Base-by-base conservation (phyloP, 2,888 invertebrate genomes). In the Patella pellucida region DNA sequence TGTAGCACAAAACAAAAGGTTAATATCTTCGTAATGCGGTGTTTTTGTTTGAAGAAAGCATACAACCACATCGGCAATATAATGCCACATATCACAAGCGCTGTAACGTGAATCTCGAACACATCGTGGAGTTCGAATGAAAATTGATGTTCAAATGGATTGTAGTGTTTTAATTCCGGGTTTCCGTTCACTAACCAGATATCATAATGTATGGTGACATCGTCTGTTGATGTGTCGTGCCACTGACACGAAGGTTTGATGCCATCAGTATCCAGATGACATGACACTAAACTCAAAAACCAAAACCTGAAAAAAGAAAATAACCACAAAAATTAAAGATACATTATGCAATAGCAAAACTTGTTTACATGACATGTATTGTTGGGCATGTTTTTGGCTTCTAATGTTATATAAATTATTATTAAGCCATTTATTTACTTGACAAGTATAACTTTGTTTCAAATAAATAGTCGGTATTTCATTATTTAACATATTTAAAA, bases 111-210 rank as follows among this genome's bases (percentile, higher is more conserved):
- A 84, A 98, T 93, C 91, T 97, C 97, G 76, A 97, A 93, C 12
- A 97, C 95, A 90, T 97, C 96, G 91, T 97, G 91, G 72, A 90
- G 85, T 76, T 99, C 98, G 92, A 97, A 98, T 0, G 98, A 98
- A 91, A 98, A 98, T 90, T 99, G 97, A 92, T 97, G 97, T 76
- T 96, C 94, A 86, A 98, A 93, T 76, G 96, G 95, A 90, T 96
- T 97, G 27, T 87, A 82, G 52, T 88, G 88, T 77, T 96, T 95
- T 85, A 94, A 93, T 89, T 96, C 96, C 0, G 99, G 99, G 91
- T 96, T 96, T 50, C 98, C 98, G 92, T 99, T 99, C 11, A 98
- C 98, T 71, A 99, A 93, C 95, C 97, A 97, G 83, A 99, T 95
- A 90, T 99, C 96, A 91, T 98, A 99, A 73, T 94, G 92, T 16